Conservation (phyloP, 2,888 invertebrate species). For the Parascotia fuliginaria region DNA sequence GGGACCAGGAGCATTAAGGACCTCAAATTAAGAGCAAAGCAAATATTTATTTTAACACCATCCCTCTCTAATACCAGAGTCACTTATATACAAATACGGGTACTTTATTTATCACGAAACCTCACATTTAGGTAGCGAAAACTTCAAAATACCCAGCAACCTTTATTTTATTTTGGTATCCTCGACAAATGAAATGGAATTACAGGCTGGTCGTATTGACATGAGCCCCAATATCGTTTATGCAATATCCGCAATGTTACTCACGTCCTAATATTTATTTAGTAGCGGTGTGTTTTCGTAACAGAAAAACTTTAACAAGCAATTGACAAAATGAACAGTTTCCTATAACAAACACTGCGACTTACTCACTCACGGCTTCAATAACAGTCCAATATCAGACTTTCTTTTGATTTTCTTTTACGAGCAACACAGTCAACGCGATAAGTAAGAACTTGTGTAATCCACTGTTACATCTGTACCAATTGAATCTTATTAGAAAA, state of each 20-base stretch:
- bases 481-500: conserved; percentile 5
- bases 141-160: too few species aligned
- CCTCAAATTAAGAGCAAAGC: conserved; percentile 29
- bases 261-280: too few species aligned
- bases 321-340: neutral
- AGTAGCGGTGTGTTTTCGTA: too few species aligned
- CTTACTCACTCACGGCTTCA: neutral
- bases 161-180: too few species aligned
- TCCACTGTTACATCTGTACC: neutral
- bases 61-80: conserved; percentile 5
- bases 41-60: conserved; percentile 38
- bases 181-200: too few species aligned
- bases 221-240: too few species aligned
- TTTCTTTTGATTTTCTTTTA: conserved; percentile 2
- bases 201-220: too few species aligned
- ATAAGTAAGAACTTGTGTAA: neutral
- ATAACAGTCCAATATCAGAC: neutral
- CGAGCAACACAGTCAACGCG: neutral
- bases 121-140: neutral
- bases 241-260: too few species aligned
- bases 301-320: neutral
- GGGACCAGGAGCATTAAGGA: neutral
- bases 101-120: conserved; percentile 22
- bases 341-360: neutral
- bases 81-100: conserved; percentile 10